A percentile compares a stretch with the other conserved stretches of the same genome.
Evolutionary conservation across 2,113 vertebrate species (phyloP).

Genomic region (Dryoscopus gambensis): DNA sequence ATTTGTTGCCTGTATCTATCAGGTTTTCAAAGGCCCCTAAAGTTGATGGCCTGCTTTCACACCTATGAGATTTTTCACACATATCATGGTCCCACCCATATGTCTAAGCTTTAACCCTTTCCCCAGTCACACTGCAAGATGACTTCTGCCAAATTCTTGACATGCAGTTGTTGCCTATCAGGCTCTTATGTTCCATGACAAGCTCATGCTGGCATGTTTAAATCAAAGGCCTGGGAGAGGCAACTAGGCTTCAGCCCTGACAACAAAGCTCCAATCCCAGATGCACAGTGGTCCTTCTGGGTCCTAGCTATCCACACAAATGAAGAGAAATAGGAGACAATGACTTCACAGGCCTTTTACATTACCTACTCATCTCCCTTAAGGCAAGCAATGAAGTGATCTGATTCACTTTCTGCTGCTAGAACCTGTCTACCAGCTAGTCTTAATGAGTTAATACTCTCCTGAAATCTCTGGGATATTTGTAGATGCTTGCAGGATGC

Average conservation of each 20-base stretch:
- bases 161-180: background rate
- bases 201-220: background rate
- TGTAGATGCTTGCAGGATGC: background rate
- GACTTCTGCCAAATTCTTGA: background rate
- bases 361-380: background rate
- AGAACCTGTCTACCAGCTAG: background rate
- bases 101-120: background rate
- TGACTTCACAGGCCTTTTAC: background rate
- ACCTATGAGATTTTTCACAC: background rate
- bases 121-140: background rate
- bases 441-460: background rate
- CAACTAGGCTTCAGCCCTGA: background rate
- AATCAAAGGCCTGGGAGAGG: background rate
- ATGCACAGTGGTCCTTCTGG: background rate
- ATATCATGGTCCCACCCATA: fast-evolving
- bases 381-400: background rate
- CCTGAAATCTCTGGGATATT: background rate
- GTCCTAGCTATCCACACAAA: fast-evolving
- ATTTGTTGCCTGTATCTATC: background rate
- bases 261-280: background rate
- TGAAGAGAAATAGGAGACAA: background rate
- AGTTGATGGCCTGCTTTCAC: background rate
- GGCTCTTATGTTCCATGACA: background rate
- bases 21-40: background rate
- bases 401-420: background rate